Base-by-base conservation (phyloP, 2,888 invertebrate species). In the Electrophaes corylata region DNA sequence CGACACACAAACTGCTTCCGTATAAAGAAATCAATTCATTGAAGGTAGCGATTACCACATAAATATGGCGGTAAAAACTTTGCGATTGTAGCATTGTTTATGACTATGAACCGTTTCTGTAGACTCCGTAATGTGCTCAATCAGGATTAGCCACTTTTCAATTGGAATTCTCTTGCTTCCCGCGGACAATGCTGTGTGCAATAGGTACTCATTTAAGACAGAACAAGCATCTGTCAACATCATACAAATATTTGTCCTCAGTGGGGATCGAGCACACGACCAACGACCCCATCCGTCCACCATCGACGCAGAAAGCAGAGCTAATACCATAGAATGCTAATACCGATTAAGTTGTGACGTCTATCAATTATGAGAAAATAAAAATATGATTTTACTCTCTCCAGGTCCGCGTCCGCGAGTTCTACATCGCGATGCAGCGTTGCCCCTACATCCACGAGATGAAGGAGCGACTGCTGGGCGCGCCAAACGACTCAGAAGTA, bases 361-460 rank as follows among this genome's bases (percentile, higher is more conserved):
- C n/a, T n/a, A n/a, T n/a, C n/a, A n/a, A n/a, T n/a, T n/a, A n/a
- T n/a, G n/a, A n/a, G n/a, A n/a, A n/a, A n/a, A n/a, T n/a, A 10
- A 10, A 4, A 40, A 19, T 6, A 16, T 11, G 11, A 10, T 6
- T 37, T 33, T 48, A 5, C 8, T 12, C 26, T 11, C 0, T 18
- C 3, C 76, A 91, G 91, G 91, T 91, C 75, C 91, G 91, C 84
- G 91, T 91, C 33, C 91, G 91, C 88, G 90, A 89, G 83, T 91
- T 90, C 76, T 85, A 85, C 84, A 92, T 93, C 93, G 94, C 93
- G 89, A 96, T 95, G 95, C 96, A 95, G 93, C 94, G 96, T 92
- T 97, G 96, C 93, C 97, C 97, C 79, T 97, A 97, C 93, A 95
- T 97, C 91, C 96, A 96, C 93, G 97, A 97, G 94, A 97, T 97